phyloP scores from a whole-genome alignment of 2,888 invertebrate species.

The Sphecodes monilicornis region DNA sequence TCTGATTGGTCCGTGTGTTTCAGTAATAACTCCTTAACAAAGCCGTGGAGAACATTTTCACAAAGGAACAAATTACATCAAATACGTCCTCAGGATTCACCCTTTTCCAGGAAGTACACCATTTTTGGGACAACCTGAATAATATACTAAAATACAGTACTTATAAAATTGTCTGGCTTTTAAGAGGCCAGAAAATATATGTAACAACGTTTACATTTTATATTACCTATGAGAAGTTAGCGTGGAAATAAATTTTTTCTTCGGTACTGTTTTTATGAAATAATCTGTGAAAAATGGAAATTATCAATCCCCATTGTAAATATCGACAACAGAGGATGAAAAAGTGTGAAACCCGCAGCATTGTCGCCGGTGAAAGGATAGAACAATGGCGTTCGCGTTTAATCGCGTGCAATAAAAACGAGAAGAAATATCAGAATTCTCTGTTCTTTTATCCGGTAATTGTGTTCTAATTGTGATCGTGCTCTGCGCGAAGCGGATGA shows the following conservation, averaged over 20 bases:
- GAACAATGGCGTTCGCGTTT: not conserved
- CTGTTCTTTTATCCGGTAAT: constrained; percentile 33
- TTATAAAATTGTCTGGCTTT: no score
- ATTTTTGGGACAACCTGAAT: no score
- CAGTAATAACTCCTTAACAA: no score
- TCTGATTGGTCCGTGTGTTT: no score
- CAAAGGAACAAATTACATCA: no score
- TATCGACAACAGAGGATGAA: not conserved
- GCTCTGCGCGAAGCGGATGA: constrained; percentile 33
- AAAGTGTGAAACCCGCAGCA: not conserved
- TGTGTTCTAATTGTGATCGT: constrained; percentile 42
- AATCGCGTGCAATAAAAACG: constrained; percentile 28
- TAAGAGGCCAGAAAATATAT: no score
- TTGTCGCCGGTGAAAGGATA: constrained; percentile 1
- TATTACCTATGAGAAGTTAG: not conserved
- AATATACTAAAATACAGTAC: no score
- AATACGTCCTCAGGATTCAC: no score
- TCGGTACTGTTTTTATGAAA: not conserved
- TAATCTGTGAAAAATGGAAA: not conserved
- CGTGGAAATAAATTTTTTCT: not conserved
- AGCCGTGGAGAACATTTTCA: no score
- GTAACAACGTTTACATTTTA: not conserved
- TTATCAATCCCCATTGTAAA: not conserved
- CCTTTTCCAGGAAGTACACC: no score
- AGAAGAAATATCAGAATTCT: constrained; percentile 37